Evolutionary conservation across 2,113 vertebrate genomes (phyloP), one percentile per base, ranked within the genome.

Genomic region (Platysteira castanea): DNA sequence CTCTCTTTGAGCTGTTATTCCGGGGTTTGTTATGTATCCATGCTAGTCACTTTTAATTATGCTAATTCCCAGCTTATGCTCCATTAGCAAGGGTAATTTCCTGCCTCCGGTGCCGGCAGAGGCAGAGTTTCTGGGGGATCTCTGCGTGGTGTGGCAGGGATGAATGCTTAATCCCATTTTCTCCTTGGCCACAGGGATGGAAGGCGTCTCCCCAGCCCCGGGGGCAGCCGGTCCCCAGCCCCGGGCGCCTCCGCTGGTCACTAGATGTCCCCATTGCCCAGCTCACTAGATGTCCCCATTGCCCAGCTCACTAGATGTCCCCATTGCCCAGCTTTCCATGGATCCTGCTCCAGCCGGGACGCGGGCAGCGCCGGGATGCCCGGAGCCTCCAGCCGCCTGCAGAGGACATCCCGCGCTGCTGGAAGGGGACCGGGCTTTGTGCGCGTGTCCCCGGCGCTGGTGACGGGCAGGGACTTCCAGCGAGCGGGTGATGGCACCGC

Each of bases 231-330:
- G 4, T n/a, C 10, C 28, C 15, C 2, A 8, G 27, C 21, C 27
- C 28, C 6, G 57, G 15, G 7, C 14, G 33, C 27, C 42, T 24
- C 24, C 3, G 31, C 39, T 49, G 57, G 50, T 80, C 96, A 75
- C 95, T 93, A 97, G 96, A n/a, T 94, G 96, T 95, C 96, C 80
- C 76, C 41, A 68, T 89, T 42, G 49, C 65, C 88, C 80, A 56
- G 47, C 41, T 77, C 96, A 75, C 95, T 93, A 97, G 96, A n/a
- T 94, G 96, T 95, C 96, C 80, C 76, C 41, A 68, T n/a, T n/a
- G n/a, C n/a, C n/a, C n/a, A n/a, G n/a, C n/a, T 80, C 96, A 75
- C 95, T 93, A 97, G 96, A n/a, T 94, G 96, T 95, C 96, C 80
- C 76, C 41, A 68, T 89, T 42, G 49, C 65, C 88, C 80, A 56